Base-by-base conservation (phyloP, 2,113 vertebrate species). In the Rhinolophus sinicus region DNA sequence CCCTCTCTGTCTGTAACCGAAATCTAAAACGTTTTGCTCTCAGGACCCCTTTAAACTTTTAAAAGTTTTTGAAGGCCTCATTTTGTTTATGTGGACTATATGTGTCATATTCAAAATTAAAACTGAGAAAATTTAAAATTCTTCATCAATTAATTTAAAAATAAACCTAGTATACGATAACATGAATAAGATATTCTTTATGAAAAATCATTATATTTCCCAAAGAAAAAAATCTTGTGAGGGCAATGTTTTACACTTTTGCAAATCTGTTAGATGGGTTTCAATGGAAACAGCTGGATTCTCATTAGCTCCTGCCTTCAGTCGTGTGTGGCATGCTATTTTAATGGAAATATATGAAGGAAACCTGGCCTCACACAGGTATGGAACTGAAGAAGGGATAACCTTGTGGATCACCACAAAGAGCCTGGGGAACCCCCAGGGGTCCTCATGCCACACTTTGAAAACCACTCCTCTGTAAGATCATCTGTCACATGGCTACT, bases 301-400 rank as follows among this genome's bases (percentile, higher is more conserved):
- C 88, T 95, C 54, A 95, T 86, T 83, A 92, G 56, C 19, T 83
- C 92, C 44, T 95, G 24, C 33, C 90, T 60, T 76, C 47, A 64
- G 44, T 69, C 22, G 88, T 58, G 62, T 44, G 2, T 44, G 24
- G 47, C 1, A 76, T 54, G 65, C 40, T 95, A 78, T 54, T 95
- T 78, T 90, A 60, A 54, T 26, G 44, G 24, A 83, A 76, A 6
- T 58, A 80, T 35, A 60, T 30, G 44, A 93, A 93, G 78, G 78
- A 91, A 88, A 75, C 47, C 4, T 28, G 52, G 30, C 28, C 7
- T 91, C 60, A 65, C 8, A 30, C 3, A 90, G 70, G 47, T 67
- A 72, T 9, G 13, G 30, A 72, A 16, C 0, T 86, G 3, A 94
- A 77, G 40, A 88, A 62, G 13, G 18, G 33, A 67, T 15, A 26